These are phyloP conservation scores for Siphamia tubifer DNA, from an alignment of 2,113 vertebrate genomes.

Conservation along the genomic window DNA sequence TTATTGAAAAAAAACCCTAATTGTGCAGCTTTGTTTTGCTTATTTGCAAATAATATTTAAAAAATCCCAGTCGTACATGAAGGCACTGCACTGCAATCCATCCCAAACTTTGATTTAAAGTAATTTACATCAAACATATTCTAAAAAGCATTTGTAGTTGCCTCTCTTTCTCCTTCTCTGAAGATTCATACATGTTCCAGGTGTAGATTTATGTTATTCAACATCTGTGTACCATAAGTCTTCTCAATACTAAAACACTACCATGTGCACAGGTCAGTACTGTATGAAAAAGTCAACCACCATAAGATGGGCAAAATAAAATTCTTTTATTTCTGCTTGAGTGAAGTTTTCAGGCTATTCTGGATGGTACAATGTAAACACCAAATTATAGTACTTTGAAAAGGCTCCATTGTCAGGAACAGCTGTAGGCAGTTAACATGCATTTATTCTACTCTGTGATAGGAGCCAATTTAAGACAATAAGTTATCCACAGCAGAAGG, in stretches of 20 bases:
- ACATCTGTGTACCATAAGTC: slow-evolving; percentile 19
- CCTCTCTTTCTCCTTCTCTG: not conserved
- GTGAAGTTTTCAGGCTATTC: slow-evolving; percentile 10
- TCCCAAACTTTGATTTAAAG: too few species aligned
- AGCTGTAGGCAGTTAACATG: slow-evolving; percentile 36
- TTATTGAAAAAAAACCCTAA: too few species aligned
- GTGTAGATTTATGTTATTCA: not conserved
- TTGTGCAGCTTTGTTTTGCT: too few species aligned
- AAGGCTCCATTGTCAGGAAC: slow-evolving; percentile 37
- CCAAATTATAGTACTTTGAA: slow-evolving; percentile 41
- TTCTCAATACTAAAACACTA: not conserved
- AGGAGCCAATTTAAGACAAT: slow-evolving; percentile 14
- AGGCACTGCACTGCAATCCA: too few species aligned
- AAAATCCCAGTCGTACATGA: too few species aligned
- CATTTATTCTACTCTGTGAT: slow-evolving; percentile 37
- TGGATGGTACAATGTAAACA: slow-evolving; percentile 37
- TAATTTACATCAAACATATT: not conserved
- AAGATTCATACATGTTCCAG: not conserved
- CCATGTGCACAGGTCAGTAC: not conserved
- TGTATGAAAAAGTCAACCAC: not conserved
- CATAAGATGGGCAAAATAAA: not conserved
- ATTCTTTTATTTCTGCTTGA: not conserved
- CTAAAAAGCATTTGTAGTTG: not conserved
- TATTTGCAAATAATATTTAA: too few species aligned
- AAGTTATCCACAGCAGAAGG: not conserved